Conservation (phyloP, 2,797 vertebrate genomes). For the Crenichthys baileyi region DNA sequence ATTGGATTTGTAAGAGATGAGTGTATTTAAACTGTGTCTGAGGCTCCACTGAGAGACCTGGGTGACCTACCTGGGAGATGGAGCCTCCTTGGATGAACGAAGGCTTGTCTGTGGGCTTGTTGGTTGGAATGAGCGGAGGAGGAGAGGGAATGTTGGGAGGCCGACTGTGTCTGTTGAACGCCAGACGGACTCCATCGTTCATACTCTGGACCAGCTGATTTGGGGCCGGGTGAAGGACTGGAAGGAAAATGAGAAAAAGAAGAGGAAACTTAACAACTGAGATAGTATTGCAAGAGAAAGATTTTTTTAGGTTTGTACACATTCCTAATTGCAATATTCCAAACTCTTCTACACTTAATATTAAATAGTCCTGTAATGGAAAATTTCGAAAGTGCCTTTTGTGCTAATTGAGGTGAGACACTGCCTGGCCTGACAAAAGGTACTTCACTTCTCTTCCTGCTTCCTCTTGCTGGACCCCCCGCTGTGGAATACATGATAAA, state of each 20-base stretch:
- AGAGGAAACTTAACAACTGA: neutral
- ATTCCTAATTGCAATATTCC: neutral
- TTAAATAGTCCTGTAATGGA: neutral
- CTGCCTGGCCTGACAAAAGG: no score
- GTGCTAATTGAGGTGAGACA: no score
- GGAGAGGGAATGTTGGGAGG: conserved; percentile 91
- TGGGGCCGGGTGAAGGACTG: conserved; percentile 93
- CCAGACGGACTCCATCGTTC: conserved; percentile 90
- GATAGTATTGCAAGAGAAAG: no score
- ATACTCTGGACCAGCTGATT: conserved; percentile 91
- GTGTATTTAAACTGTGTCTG: neutral
- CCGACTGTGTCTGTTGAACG: conserved; percentile 90
- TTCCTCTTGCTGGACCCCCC: no score
- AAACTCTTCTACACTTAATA: neutral
- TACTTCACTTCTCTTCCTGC: no score
- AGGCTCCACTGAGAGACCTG: neutral
- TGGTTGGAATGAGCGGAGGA: conserved; percentile 97
- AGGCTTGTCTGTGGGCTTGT: conserved; percentile 96
- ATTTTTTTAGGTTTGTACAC: neutral
- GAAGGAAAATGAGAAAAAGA: conserved; percentile 21
- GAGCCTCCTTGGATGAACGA: conserved; percentile 98
- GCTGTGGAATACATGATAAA: no score
- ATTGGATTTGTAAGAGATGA: neutral
- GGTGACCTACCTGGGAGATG: conserved; percentile 91
- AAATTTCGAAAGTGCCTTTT: no score